Evolutionary conservation across 2,888 invertebrate species (phyloP), one percentile per base, ranked within the genome.

Genomic region (Neoascia interrupta): DNA sequence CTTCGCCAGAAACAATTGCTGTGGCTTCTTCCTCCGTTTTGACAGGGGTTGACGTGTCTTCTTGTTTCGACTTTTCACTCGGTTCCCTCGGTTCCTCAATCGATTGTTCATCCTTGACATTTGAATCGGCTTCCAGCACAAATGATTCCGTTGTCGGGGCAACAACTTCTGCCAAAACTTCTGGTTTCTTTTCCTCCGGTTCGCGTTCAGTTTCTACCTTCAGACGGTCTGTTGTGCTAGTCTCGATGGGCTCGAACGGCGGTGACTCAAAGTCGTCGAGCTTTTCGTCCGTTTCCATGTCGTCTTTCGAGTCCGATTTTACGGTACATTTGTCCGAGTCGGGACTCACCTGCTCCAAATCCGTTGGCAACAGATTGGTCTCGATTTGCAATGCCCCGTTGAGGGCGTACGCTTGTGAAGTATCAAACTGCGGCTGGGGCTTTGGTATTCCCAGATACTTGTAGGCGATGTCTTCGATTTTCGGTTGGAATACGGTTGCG

Each of bases 381-480:
- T 88, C 86, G 4, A 89, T 84, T 58, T 85, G 85, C 0, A 89
- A 81, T 26, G 84, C 82, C 2, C 84, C 84, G 54, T 87, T 83
- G 82, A 88, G 39, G 45, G 86, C 82, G 2, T 85, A 83, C 5
- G 16, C 37, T 10, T 63, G 43, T 1, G 43, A 15, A 8, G 34
- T 8, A 6, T 70, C 60, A 2, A 49, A 26, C 49, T 88, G 85
- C 0, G 86, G 86, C 81, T 92, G 91, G 36, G 94, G 94, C 82
- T 93, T 92, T 61, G 95, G 92, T 51, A 97, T 92, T 0, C 96
- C 96, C 41, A 97, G 89, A 87, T 93, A 95, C 86, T 94, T 94
- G 85, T 96, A 97, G 0, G 97, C 95, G 11, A 96, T 93, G 84
- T 96, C 95, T 88, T 97, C 96, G 5, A 98, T 95, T 91, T 95